Base-by-base conservation (phyloP, 2,113 vertebrate species). In the Caloenas nicobarica region DNA sequence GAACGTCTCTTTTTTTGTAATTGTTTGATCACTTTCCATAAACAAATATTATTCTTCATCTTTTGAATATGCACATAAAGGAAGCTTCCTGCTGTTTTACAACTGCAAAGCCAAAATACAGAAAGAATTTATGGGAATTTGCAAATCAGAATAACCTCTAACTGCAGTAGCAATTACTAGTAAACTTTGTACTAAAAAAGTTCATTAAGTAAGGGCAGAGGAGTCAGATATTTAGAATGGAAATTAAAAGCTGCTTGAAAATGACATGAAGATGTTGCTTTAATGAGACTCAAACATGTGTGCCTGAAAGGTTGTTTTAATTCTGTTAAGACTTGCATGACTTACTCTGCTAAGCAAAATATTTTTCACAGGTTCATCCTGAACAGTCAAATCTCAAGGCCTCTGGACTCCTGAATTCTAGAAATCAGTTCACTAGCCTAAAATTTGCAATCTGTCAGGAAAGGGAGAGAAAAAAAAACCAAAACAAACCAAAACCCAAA, bases 221-320 rank as follows among this genome's bases (percentile, higher is more conserved):
- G 18, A 78, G 29, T 48, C 54, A 72, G 33, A 51, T 58, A 31
- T 89, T 85, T 60, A 29, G 40, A 64, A 90, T 65, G 53, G 34
- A 94, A 92, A 88, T 84, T 15, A 48, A 83, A 78, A 86, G 8
- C 11, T 88, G 5, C 28, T 89, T 95, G 88, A 79, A 89, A 94
- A 85, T 44, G 10, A 28, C 33, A 65, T 34, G 14, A 81, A 8
- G 31, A 31, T 60, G 23, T 68, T 83, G 48, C 53, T 92, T 78
- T 89, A 92, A 73, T 61, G 56, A 89, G 51, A 70, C 54, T 61
- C 36, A 40, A 72, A 8, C 11, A 36, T 57, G 8, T 66, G 15
- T 65, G 23, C 10, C 9, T 78, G 44, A 83, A 90, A 88, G 12
- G 28, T 85, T 86, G 33, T 54, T 36, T 85, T 85, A 34, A 93